Conservation (phyloP, 2,113 vertebrate species). For the Emydura subglobosa region DNA sequence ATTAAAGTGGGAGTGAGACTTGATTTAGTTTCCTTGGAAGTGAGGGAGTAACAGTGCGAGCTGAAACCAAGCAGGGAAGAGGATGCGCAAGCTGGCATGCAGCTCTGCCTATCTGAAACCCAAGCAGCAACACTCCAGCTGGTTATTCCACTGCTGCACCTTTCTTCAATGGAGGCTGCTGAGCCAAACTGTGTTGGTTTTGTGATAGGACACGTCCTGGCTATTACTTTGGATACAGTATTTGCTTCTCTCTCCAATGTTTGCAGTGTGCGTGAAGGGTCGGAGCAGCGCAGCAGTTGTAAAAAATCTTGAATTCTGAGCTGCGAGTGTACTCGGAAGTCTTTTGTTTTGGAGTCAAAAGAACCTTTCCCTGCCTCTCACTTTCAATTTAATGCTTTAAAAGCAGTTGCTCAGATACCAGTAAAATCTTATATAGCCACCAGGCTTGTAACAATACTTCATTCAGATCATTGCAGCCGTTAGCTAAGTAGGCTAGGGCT, state of each 20-base stretch:
- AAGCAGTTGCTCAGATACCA: constrained; percentile 77
- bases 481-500: background rate
- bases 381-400: constrained; percentile 66
- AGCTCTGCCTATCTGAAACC: constrained; percentile 23
- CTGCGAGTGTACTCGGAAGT: constrained; percentile 42
- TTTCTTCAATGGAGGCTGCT: background rate
- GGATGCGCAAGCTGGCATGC: background rate
- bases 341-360: constrained; percentile 72
- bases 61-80: background rate
- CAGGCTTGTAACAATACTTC: constrained; percentile 37
- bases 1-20: background rate
- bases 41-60: background rate
- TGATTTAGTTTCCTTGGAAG: background rate
- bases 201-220: constrained; percentile 20
- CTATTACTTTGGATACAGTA: constrained; percentile 9
- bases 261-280: background rate
- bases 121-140: constrained; percentile 27
- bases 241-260: constrained; percentile 17
- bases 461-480: constrained; percentile 31
- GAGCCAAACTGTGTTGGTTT: constrained; percentile 10
- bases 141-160: constrained; percentile 16
- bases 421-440: constrained; percentile 60
- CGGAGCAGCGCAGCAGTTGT: background rate
- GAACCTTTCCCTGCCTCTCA: constrained; percentile 61
- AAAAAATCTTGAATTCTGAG: constrained; percentile 36